Conservation (phyloP, 2,888 invertebrate species). For the Perdita meconis region DNA sequence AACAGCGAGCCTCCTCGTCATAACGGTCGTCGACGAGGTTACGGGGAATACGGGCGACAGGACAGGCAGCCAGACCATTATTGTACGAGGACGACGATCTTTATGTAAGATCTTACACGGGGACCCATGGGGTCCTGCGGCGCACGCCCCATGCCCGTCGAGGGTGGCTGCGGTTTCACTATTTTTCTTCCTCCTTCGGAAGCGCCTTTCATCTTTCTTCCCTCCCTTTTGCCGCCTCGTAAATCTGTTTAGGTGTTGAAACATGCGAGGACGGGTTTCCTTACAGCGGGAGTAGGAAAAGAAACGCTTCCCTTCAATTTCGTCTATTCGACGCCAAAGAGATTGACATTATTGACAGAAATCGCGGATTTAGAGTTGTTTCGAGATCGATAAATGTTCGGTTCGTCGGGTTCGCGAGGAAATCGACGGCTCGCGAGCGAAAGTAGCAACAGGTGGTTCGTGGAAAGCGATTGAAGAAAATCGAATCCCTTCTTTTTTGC, state of each 20-base stretch:
- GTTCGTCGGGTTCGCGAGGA: conserved; percentile 38
- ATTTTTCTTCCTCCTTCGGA: conserved; percentile 62
- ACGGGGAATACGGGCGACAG: conserved; percentile 75
- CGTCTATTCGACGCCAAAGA: conserved; percentile 12
- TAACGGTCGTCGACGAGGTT: conserved; percentile 80
- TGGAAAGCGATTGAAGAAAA: conserved; percentile 27
- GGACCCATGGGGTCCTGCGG: conserved; percentile 74
- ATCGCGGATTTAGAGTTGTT: too few relatives aligned
- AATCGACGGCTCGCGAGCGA: conserved; percentile 50
- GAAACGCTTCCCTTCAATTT: conserved; percentile 18
- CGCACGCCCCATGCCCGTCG: conserved; percentile 80
- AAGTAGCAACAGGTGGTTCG: conserved; percentile 67
- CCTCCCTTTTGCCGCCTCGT: conserved; percentile 70
- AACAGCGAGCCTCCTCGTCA: conserved; percentile 75
- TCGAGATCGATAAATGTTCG: too few relatives aligned
- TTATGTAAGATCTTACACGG: conserved; percentile 81
- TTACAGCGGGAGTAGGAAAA: conserved; percentile 32
- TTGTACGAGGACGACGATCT: conserved; percentile 79
- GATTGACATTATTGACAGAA: too few relatives aligned
- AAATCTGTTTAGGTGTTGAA: conserved; percentile 79
- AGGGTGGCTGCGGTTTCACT: conserved; percentile 81
- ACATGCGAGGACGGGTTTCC: conserved; percentile 55
- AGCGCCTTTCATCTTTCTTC: conserved; percentile 49
- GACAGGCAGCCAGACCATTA: conserved; percentile 76
- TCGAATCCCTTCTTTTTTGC: conserved; percentile 7